Evolutionary conservation across 2,113 vertebrate genomes (phyloP).

Genomic region (Sceloporus tristichus): DNA sequence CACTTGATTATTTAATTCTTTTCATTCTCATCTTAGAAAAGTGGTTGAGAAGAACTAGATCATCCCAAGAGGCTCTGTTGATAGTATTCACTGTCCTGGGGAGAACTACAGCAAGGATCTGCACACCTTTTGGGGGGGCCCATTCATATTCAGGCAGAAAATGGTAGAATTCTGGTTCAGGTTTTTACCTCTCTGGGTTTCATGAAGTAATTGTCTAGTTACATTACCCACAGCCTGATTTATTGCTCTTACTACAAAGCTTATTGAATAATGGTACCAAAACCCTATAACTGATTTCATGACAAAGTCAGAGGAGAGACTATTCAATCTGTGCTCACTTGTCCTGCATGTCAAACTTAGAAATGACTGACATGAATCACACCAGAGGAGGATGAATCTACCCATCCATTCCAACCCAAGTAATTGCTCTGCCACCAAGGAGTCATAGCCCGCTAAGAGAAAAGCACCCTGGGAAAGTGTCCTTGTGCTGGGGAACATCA

Average conservation of each 20-base stretch:
- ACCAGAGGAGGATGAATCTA: neutral
- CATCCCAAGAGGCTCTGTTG: neutral
- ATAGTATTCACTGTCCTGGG: neutral
- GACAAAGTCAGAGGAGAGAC: no score
- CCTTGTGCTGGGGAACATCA: neutral
- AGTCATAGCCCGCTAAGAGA: neutral
- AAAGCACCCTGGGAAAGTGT: neutral
- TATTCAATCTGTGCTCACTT: neutral
- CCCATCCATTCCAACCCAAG: neutral
- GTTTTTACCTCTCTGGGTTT: neutral
- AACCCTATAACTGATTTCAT: neutral
- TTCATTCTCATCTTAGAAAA: neutral
- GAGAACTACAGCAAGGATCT: no score
- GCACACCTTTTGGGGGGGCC: no score
- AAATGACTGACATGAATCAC: neutral
- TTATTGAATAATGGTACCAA: neutral
- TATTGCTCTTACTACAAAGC: neutral
- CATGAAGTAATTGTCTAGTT: neutral
- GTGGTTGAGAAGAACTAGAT: neutral
- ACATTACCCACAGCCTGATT: neutral
- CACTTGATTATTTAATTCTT: no score
- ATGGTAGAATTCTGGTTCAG: neutral
- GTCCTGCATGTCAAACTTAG: neutral
- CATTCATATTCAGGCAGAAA: neutral
- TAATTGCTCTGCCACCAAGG: neutral